phyloP scores from a whole-genome alignment of 2,797 vertebrate genomes.

The Sebastes alutus region DNA sequence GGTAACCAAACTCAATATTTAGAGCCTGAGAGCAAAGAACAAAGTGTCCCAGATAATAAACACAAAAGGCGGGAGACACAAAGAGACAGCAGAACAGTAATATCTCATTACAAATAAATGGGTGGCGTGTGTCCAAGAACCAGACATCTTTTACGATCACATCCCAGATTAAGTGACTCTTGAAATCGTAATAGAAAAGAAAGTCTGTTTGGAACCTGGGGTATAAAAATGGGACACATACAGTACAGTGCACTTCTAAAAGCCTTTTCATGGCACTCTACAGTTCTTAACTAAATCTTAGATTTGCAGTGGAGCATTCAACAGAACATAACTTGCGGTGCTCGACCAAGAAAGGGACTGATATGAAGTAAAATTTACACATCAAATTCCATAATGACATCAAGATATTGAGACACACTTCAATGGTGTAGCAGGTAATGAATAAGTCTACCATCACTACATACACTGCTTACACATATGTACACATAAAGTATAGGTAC shows the following conservation, averaged over 20 bases:
- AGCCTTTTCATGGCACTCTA: background rate
- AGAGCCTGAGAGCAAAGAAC: slow-evolving; percentile 4
- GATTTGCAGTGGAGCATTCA: background rate
- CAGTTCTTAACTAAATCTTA: background rate
- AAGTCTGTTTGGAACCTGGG: slow-evolving; percentile 1
- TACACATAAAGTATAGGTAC: no score
- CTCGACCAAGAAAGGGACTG: background rate
- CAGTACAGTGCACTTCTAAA: background rate
- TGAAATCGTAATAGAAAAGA: slow-evolving; percentile 21
- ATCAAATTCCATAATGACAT: background rate
- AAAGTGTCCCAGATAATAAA: slow-evolving; percentile 34
- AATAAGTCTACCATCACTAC: background rate
- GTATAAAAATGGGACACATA: background rate
- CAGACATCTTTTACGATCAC: slow-evolving; percentile 25
- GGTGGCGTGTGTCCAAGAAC: slow-evolving; percentile 11
- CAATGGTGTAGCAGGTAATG: background rate
- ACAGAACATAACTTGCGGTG: background rate
- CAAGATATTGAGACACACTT: background rate
- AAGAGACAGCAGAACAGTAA: slow-evolving; percentile 25
- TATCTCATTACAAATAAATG: slow-evolving; percentile 36
- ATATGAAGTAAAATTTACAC: background rate
- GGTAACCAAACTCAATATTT: background rate
- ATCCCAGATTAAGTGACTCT: slow-evolving; percentile 34
- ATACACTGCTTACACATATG: background rate
- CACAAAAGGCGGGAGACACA: background rate